Conservation (phyloP, 2,113 vertebrate genomes). For the Plecturocebus donacophilus region DNA sequence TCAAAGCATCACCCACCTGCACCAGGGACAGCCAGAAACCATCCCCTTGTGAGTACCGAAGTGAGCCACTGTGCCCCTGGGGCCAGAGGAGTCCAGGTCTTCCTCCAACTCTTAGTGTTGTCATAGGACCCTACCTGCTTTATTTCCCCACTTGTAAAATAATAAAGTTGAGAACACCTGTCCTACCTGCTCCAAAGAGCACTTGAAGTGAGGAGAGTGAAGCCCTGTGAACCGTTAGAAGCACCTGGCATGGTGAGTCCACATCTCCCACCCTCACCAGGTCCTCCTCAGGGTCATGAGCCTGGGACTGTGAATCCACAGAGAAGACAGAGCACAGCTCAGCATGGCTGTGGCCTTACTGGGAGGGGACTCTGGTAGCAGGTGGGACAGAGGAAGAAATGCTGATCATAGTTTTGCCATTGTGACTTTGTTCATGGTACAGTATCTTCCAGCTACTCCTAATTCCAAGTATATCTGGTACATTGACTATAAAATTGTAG, state of each 20-base stretch:
- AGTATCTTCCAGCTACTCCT: not conserved
- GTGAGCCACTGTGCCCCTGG: fast-evolving
- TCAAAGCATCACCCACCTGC: fast-evolving
- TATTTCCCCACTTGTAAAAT: fast-evolving
- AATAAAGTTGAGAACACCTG: not conserved
- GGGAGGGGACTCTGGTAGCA: too few species aligned
- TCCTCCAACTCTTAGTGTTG: fast-evolving
- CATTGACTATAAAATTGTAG: not conserved
- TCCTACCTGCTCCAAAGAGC: not conserved
- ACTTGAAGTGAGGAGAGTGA: not conserved
- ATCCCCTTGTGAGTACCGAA: not conserved
- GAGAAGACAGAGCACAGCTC: not conserved
- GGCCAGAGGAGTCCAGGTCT: not conserved
- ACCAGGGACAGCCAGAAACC: fast-evolving
- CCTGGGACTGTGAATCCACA: not conserved
- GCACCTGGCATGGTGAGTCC: fast-evolving
- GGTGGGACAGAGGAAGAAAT: not conserved
- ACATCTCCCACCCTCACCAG: fast-evolving
- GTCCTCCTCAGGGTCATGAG: not conserved
- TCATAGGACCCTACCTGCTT: fast-evolving
- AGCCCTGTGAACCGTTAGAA: fast-evolving
- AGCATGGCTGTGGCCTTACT: not conserved
- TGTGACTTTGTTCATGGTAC: not conserved
- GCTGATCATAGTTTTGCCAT: too few species aligned
- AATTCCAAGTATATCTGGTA: not conserved